Evolutionary conservation across 2,888 invertebrate species (phyloP), one percentile per base, ranked within the genome.

Genomic region (Stenodema calcarata): DNA sequence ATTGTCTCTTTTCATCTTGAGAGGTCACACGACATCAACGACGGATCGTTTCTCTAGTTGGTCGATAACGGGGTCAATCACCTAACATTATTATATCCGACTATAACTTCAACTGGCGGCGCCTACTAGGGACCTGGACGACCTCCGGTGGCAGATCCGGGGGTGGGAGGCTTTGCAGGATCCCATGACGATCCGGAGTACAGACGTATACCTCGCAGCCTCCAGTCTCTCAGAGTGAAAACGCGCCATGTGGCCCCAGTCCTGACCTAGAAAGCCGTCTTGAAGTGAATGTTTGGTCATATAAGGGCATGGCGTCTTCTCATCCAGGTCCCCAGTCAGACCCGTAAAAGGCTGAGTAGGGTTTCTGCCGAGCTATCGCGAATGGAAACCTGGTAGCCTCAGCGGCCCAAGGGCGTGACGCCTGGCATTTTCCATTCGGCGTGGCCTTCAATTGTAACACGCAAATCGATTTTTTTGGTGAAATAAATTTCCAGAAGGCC

Each of bases 301-400:
- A 84, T 84, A 84, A 73, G 84, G 84, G 75, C 84, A 84, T 73
- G 84, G 84, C 84, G 84, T 84, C 84, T 80, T 54, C 80, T 80
- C 80, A 27, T 54, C 28, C 80, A 44, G 78, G 78, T 78, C 42
- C 44, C 23, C 42, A 44, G 78, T 78, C 73, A 73, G 78, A 41
- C 78, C 80, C 80, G 54, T 80, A 80, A 80, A 80, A 80, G 80
- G 80, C 54, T 7, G 80, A 79, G 28, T 30, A 50, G 28, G 23
- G 44, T 44, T 44, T 54, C 54, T 27, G 73, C 41, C 73, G 73
- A 75, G 50, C 50, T 23, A 50, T 79, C 79, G 47, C 28, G 50
- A 80, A 80, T 80, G 80, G 80, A 50, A 80, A 80, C n/a, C 80
- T 80, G 80, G 80, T 28, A 80, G 80, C 80, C 80, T 44, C 50